Evolutionary conservation across 2,888 invertebrate genomes (phyloP).

Genomic region (Hydroisotoma schaefferi): DNA sequence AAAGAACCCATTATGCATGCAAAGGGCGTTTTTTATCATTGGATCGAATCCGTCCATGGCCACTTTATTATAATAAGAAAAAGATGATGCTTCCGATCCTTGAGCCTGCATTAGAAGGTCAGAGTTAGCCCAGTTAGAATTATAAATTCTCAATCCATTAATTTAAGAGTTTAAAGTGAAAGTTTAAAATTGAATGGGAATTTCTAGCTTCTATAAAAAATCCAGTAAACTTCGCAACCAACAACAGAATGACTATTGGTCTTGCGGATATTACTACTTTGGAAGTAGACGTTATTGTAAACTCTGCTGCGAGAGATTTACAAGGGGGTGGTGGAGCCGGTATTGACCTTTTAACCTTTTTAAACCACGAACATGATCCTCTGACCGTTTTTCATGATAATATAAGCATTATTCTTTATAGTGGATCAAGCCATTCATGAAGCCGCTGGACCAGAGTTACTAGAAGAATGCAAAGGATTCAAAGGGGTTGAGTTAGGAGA

Average conservation of each 20-base stretch:
- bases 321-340: constrained; percentile 70
- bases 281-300: constrained; percentile 83
- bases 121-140: too few relatives aligned
- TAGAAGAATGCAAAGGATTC: constrained; percentile 68
- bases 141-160: neutral
- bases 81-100: neutral
- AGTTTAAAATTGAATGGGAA: neutral
- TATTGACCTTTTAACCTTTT: too few relatives aligned
- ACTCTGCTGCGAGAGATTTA: constrained; percentile 76
- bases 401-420: too few relatives aligned
- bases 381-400: neutral
- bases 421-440: constrained; percentile 87
- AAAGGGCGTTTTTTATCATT: neutral
- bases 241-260: constrained; percentile 52
- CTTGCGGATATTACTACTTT: constrained; percentile 77
- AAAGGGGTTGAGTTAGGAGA: constrained; percentile 76
- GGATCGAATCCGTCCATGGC: constrained; percentile 4
- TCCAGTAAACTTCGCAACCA: constrained; percentile 1
- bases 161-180: too few relatives aligned
- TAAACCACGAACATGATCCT: too few relatives aligned
- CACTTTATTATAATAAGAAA: neutral
- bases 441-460: constrained; percentile 66
- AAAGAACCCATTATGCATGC: constrained; percentile 3
- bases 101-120: too few relatives aligned
- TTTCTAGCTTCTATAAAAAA: neutral